phyloP scores from a whole-genome alignment of 2,113 vertebrate species.

The Burhinus bistriatus region DNA sequence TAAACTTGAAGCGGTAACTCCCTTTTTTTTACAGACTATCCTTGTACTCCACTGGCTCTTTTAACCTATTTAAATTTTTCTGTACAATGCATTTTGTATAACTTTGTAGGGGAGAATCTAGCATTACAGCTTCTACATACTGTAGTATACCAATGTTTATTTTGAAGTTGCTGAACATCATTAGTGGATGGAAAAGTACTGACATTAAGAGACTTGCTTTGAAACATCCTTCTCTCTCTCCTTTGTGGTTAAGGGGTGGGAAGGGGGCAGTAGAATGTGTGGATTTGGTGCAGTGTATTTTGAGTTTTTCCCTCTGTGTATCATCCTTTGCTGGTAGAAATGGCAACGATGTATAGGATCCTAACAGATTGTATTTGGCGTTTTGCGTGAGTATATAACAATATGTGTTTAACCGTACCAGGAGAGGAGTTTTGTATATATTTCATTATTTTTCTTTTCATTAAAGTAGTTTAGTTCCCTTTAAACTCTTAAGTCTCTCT shows the following conservation, averaged over 20 bases:
- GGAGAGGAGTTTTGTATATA: not conserved
- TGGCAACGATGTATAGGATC: not conserved
- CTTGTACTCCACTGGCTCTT: not conserved
- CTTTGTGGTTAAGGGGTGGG: accelerated
- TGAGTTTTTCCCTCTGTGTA: not conserved
- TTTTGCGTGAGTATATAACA: not conserved
- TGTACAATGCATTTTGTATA: not conserved
- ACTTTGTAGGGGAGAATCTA: not conserved
- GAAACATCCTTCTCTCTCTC: not conserved
- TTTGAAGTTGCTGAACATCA: not conserved
- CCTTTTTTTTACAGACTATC: not conserved
- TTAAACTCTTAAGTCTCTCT: too few relatives aligned
- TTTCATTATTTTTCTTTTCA: too few relatives aligned
- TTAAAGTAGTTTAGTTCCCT: too few relatives aligned
- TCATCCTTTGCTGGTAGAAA: not conserved
- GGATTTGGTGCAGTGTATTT: not conserved
- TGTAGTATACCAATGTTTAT: not conserved
- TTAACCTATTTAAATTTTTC: not conserved
- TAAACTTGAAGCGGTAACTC: not conserved
- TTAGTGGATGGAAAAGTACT: not conserved
- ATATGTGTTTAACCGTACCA: not conserved
- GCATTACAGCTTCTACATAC: not conserved
- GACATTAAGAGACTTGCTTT: not conserved
- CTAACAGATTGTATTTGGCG: not conserved
- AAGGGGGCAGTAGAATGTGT: not conserved